Percentiles rank a stretch among this genome's conserved stretches.
Conservation (phyloP, 2,113 vertebrate genomes). For the Microcebus ravelobensis region DNA sequence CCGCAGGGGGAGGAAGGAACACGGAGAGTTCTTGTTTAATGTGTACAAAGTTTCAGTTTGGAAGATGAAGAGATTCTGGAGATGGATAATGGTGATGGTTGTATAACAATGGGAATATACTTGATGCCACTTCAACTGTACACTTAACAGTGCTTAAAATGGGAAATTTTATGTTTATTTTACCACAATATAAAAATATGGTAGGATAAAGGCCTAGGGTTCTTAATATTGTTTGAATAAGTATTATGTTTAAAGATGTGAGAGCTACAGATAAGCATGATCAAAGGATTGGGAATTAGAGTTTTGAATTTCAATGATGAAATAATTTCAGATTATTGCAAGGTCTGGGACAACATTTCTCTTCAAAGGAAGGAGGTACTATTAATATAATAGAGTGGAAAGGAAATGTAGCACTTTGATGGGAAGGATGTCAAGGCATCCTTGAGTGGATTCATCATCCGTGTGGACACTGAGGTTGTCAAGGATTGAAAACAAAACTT, state of each 20-base stretch:
- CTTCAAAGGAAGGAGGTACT: neutral
- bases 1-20: no score
- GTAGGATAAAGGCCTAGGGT: neutral
- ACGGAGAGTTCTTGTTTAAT: neutral
- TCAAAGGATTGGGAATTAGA: neutral
- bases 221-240: neutral
- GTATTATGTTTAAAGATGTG: neutral
- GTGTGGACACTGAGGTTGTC: fast-evolving
- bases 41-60: neutral
- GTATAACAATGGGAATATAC: neutral
- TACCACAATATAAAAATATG: neutral
- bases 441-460: neutral
- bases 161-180: neutral
- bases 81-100: neutral
- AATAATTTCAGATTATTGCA: neutral
- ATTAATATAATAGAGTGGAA: neutral
- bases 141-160: neutral
- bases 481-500: neutral
- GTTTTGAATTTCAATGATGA: neutral
- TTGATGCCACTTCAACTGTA: neutral
- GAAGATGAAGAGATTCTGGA: neutral
- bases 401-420: neutral
- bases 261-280: neutral
- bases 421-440: neutral
- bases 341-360: neutral